Conservation (phyloP, 2,113 vertebrate genomes). For the Pachycephala philippinensis region DNA sequence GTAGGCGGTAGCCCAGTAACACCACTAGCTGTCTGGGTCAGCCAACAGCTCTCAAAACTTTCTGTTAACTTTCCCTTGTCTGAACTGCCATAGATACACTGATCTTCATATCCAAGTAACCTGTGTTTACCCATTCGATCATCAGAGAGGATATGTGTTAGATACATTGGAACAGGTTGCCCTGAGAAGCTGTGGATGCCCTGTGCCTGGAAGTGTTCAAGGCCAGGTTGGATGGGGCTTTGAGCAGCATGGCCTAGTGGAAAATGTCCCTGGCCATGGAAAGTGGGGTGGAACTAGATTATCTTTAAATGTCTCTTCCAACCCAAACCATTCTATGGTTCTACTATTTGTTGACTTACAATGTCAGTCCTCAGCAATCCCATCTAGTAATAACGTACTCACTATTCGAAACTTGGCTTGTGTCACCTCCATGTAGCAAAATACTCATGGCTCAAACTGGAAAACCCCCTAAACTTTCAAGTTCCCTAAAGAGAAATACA, state of each 20-base stretch:
- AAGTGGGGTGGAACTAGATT: neutral
- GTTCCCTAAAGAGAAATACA: neutral
- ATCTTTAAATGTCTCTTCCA: neutral
- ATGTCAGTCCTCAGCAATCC: neutral
- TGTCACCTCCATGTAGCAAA: neutral
- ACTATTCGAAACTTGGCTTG: neutral
- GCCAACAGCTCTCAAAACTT: neutral
- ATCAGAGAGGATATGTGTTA: neutral
- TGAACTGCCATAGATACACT: neutral
- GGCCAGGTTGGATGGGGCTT: neutral
- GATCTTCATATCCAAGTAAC: neutral
- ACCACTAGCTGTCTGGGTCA: neutral
- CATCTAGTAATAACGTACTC: neutral
- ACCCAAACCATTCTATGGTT: neutral
- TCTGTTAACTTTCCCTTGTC: neutral
- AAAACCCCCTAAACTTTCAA: neutral
- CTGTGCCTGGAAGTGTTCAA: neutral
- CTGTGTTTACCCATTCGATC: neutral
- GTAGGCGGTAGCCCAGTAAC: neutral
- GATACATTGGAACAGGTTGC: neutral
- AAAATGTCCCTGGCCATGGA: neutral
- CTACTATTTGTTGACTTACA: neutral
- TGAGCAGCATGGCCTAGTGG: neutral
- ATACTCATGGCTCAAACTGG: neutral
- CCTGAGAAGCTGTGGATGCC: neutral